Percentiles rank a stretch among this genome's conserved stretches.
Conservation (phyloP, 2,113 vertebrate genomes). For the Sylvia atricapilla region DNA sequence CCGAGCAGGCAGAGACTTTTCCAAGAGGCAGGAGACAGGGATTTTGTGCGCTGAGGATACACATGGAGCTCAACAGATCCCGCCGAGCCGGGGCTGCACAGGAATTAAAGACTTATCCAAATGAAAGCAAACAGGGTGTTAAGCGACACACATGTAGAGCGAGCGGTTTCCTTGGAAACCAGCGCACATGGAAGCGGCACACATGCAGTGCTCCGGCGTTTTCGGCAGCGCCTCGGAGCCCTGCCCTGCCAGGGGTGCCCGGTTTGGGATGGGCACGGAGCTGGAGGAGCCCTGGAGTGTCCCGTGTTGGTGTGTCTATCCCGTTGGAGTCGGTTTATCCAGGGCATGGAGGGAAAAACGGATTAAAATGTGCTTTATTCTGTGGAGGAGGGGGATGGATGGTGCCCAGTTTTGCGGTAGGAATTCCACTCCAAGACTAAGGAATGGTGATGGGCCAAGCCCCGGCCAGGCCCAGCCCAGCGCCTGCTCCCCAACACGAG, state of each 20-base stretch:
- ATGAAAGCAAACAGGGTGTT: slow-evolving; percentile 66
- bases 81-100: slow-evolving; percentile 31
- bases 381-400: accelerated
- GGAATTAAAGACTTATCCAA: slow-evolving; percentile 67
- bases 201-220: neutral
- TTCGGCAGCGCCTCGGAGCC: neutral
- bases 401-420: neutral
- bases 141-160: slow-evolving; percentile 69
- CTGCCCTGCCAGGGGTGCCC: neutral
- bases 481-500: accelerated
- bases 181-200: slow-evolving; percentile 50
- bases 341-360: accelerated
- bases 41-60: slow-evolving; percentile 5
- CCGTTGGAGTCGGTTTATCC: accelerated
- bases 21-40: slow-evolving; percentile 18
- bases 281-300: accelerated
- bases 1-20: slow-evolving; percentile 12
- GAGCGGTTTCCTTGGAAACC: slow-evolving; percentile 70
- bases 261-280: neutral
- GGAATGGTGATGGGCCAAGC: neutral
- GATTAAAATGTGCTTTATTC: accelerated
- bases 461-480: neutral
- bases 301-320: accelerated
- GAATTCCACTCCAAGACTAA: neutral
- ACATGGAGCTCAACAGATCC: neutral